Evolutionary conservation across 2,113 vertebrate genomes (phyloP).

Genomic region (Tangachromis dhanisi): DNA sequence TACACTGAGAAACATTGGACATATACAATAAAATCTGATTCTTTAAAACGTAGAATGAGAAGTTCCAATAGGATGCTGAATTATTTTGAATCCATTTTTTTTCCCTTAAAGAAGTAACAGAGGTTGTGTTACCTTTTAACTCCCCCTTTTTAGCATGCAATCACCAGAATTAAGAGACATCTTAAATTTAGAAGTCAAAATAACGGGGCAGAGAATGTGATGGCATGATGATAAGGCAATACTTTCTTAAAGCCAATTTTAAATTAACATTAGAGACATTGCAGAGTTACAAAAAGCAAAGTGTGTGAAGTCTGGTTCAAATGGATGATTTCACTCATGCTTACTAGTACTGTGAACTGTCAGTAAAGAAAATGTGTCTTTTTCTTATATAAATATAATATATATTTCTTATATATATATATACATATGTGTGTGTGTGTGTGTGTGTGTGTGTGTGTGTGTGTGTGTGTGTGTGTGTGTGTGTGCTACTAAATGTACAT

Average conservation of each 20-base stretch:
- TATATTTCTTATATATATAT: too few relatives aligned
- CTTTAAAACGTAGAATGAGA: neutral
- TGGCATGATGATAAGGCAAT: neutral
- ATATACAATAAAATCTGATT: neutral
- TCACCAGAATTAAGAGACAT: neutral
- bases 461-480: neutral
- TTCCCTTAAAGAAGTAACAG: neutral
- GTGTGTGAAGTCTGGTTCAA: neutral
- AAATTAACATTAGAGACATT: neutral
- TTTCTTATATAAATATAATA: neutral
- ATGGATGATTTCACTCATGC: neutral
- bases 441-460: too few relatives aligned
- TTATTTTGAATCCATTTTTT: neutral
- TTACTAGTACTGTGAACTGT: neutral
- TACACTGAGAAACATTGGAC: neutral
- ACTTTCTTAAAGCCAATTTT: neutral
- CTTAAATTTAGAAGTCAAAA: neutral
- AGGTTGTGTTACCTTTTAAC: neutral
- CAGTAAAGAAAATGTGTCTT: neutral
- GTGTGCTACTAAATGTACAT: neutral
- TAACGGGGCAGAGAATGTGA: neutral
- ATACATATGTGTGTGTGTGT: too few relatives aligned
- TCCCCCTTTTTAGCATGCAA: neutral
- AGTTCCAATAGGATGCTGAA: neutral
- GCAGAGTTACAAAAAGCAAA: neutral